Conservation (phyloP, 2,888 invertebrate genomes). For the Osedax frankpressi region DNA sequence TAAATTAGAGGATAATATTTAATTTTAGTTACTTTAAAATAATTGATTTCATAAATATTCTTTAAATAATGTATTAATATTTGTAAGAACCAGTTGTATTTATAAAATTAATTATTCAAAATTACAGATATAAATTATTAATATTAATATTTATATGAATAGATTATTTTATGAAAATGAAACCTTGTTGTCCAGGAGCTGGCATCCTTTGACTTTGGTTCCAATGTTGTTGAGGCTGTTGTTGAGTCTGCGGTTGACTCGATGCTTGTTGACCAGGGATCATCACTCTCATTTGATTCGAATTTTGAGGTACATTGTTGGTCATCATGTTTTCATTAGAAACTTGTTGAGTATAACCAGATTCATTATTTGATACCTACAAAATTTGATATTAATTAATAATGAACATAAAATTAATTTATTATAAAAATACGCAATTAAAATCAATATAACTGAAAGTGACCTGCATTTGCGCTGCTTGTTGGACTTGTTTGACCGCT, state of each 20-base stretch:
- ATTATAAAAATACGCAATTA: too few relatives aligned
- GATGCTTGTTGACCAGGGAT: conserved; percentile 1
- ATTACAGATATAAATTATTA: too few relatives aligned
- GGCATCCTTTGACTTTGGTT: conserved; percentile 27
- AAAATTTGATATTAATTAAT: neutral
- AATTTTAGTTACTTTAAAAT: too few relatives aligned
- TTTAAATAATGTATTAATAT: too few relatives aligned
- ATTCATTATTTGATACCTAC: neutral
- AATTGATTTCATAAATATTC: too few relatives aligned
- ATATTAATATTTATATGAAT: too few relatives aligned
- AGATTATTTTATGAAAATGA: neutral
- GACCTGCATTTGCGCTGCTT: conserved; percentile 36
- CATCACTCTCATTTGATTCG: neutral
- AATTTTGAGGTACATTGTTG: neutral
- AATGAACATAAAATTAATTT: neutral
- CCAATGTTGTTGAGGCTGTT: conserved; percentile 36
- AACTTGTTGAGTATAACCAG: neutral
- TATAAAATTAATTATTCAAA: too few relatives aligned
- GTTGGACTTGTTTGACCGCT: conserved; percentile 37
- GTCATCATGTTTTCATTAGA: neutral
- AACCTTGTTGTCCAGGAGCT: neutral
- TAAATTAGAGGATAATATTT: too few relatives aligned
- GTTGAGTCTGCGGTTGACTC: conserved; percentile 19
- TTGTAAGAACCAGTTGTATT: too few relatives aligned
- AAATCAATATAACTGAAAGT: too few relatives aligned